Evolutionary conservation across 2,888 invertebrate genomes (phyloP).

Genomic region (Nowickia ferox): DNA sequence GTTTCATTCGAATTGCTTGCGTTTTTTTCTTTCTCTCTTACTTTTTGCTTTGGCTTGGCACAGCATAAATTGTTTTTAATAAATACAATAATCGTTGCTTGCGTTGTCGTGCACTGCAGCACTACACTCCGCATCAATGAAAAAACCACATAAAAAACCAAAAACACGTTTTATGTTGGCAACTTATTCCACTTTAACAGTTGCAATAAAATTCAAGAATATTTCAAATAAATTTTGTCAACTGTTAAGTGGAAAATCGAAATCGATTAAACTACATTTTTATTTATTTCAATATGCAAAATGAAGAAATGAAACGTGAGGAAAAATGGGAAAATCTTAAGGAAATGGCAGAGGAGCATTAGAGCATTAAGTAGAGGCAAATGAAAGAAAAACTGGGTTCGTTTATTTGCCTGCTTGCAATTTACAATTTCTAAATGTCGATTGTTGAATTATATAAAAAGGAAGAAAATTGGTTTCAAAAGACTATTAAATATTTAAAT

Average conservation of each 20-base stretch:
- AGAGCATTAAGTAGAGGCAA: conserved; percentile 12
- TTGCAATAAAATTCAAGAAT: conserved; percentile 81
- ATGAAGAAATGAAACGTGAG: conserved; percentile 16
- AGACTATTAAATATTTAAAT: background rate
- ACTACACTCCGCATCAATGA: background rate
- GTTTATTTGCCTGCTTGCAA: conserved; percentile 55
- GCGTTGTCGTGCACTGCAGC: conserved; percentile 24
- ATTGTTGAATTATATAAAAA: conserved; percentile 50
- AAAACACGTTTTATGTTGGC: conserved; percentile 68
- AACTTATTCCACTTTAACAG: conserved; percentile 77
- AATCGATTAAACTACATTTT: conserved; percentile 81
- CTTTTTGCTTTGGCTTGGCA: conserved; percentile 34
- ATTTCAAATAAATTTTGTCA: conserved; percentile 80
- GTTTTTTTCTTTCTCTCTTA: background rate
- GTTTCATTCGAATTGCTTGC: conserved; percentile 17
- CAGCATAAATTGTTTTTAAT: conserved; percentile 67
- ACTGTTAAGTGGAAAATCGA: conserved; percentile 76
- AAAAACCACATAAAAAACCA: conserved; percentile 63
- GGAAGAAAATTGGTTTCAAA: background rate
- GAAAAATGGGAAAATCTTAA: conserved; percentile 20
- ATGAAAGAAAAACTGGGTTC: conserved; percentile 40
- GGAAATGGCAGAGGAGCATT: conserved; percentile 33
- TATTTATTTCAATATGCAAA: conserved; percentile 72
- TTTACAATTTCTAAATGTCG: conserved; percentile 60
- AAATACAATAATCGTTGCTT: conserved; percentile 59